phyloP scores from a whole-genome alignment of 2,113 vertebrate genomes.

The Lophotis ruficrista region DNA sequence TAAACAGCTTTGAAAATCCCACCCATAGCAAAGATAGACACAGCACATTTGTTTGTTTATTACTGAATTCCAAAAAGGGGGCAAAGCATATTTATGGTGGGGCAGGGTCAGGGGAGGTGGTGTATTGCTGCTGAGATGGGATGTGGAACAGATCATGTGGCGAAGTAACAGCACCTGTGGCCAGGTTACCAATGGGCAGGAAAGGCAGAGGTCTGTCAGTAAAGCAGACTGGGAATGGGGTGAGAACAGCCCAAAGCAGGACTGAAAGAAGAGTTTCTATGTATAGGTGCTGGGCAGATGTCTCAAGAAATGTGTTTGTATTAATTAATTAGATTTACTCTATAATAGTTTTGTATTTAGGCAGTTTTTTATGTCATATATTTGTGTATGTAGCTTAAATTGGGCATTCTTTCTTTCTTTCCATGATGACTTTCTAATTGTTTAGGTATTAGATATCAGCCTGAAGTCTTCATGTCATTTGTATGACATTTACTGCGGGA shows the following conservation, averaged over 20 bases:
- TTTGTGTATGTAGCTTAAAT: background rate
- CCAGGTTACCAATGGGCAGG: background rate
- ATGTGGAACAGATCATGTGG: background rate
- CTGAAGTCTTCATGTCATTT: background rate
- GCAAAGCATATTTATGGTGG: background rate
- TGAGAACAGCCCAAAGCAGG: background rate
- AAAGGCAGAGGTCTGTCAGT: background rate
- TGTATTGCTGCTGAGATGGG: background rate
- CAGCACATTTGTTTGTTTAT: background rate
- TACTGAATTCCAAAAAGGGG: background rate
- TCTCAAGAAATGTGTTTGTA: background rate
- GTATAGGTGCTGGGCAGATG: background rate
- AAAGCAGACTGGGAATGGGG: background rate
- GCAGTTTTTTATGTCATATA: background rate
- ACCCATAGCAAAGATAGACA: background rate
- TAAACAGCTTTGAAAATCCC: background rate
- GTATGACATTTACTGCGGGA: background rate
- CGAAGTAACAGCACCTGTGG: background rate
- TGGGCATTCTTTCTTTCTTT: background rate
- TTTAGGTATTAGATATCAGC: background rate
- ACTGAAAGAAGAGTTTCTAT: background rate
- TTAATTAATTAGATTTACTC: background rate
- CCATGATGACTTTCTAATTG: background rate
- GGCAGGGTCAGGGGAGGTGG: background rate
- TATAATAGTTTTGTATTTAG: background rate